A percentile compares a stretch with the other conserved stretches of the same genome.
These are phyloP conservation scores for Heliconius eleuchia DNA, from an alignment of 1,140 invertebrate genomes.

Conservation along the genomic window DNA sequence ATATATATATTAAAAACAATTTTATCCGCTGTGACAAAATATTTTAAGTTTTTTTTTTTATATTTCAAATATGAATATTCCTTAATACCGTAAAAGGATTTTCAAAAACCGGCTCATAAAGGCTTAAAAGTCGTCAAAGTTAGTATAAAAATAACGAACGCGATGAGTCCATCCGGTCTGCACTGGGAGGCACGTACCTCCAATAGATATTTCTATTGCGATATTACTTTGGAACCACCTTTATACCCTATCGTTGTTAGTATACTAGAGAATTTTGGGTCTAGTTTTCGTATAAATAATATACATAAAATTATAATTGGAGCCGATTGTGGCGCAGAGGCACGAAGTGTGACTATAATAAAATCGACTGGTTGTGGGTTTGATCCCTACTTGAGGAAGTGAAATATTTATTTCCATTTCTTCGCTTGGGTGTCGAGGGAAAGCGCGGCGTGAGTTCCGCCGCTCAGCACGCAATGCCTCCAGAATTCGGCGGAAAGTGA, in stretches of 20 bases:
- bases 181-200: not conserved
- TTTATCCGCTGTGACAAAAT: no score
- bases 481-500: no score
- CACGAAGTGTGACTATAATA: no score
- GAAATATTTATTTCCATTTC: no score
- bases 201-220: constrained; percentile 10
- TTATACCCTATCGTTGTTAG: not conserved
- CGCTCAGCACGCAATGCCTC: no score
- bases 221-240: not conserved
- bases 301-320: not conserved
- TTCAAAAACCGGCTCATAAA: not conserved
- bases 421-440: no score
- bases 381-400: no score
- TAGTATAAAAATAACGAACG: constrained; percentile 8
- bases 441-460: no score
- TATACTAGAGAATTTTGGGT: not conserved
- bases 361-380: no score
- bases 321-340: no score
- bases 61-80: not conserved
- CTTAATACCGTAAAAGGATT: not conserved
- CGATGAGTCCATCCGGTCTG: not conserved
- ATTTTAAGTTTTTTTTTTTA: not conserved
- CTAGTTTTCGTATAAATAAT: not conserved
- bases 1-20: no score
- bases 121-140: constrained; percentile 10